Percentiles rank a stretch among this genome's conserved stretches.
phyloP scores from a whole-genome alignment of 2,888 invertebrate genomes.

The Reticulitermes lucifugus region DNA sequence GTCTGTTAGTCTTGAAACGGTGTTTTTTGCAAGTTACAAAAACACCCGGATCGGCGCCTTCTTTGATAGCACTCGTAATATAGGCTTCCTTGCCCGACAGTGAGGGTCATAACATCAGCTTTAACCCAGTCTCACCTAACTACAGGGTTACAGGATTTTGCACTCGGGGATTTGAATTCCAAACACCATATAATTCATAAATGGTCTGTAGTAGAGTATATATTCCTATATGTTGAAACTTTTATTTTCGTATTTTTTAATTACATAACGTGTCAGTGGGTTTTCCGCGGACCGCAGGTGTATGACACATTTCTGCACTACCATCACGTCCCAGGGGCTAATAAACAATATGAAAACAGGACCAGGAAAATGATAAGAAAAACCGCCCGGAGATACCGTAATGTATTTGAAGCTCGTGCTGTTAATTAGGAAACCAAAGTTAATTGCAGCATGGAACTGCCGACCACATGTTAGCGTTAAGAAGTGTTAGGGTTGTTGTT shows the following conservation, averaged over 20 bases:
- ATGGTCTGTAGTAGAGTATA: not conserved
- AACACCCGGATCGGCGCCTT: no score
- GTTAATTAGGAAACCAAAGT: no score
- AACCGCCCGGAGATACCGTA: no score
- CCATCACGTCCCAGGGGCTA: not conserved
- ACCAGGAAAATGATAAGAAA: no score
- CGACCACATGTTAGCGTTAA: no score
- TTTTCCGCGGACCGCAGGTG: not conserved
- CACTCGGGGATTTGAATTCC: constrained; percentile 2
- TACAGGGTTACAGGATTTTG: constrained; percentile 4
- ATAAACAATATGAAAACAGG: no score
- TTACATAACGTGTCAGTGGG: not conserved
- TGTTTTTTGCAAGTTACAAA: no score
- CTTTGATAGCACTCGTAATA: no score
- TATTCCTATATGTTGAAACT: not conserved
- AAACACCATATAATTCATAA: not conserved
- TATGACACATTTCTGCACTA: not conserved
- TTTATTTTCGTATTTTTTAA: not conserved
- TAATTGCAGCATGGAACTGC: no score
- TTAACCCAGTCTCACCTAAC: not conserved
- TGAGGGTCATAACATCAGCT: not conserved
- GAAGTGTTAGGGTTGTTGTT: no score
- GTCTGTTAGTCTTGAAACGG: no score
- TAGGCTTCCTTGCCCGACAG: not conserved
- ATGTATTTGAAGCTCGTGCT: no score